Percentiles rank a stretch among this genome's conserved stretches.
phyloP scores from a whole-genome alignment of 2,888 invertebrate species.

The Tipula confusa region DNA sequence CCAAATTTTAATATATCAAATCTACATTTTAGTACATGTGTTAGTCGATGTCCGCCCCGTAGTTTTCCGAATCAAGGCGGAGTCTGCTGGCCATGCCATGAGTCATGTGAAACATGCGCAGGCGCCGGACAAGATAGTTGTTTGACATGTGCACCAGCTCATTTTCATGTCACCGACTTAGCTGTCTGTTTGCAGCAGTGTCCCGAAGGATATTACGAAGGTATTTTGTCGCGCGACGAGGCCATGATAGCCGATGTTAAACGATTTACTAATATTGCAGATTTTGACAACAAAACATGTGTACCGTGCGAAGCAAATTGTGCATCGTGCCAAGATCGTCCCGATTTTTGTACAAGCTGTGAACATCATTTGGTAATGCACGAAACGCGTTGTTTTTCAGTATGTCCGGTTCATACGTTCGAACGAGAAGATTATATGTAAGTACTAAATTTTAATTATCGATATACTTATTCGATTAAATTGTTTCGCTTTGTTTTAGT shows the following conservation, averaged over 20 bases:
- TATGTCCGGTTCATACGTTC: constrained; percentile 75
- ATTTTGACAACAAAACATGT: constrained; percentile 69
- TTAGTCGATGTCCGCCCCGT: constrained; percentile 77
- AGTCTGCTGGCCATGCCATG: constrained; percentile 81
- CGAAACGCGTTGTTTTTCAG: constrained; percentile 74
- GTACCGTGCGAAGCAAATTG: constrained; percentile 83
- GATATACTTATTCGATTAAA: constrained; percentile 32
- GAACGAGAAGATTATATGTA: constrained; percentile 82
- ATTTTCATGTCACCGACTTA: constrained; percentile 76
- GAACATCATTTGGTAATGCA: constrained; percentile 82
- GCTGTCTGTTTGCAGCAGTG: constrained; percentile 84
- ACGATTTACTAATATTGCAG: constrained; percentile 44
- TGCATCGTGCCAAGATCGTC: constrained; percentile 75
- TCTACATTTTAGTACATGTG: constrained; percentile 62
- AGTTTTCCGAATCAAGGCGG: constrained; percentile 77
- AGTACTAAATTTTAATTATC: constrained; percentile 39
- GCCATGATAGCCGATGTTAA: constrained; percentile 28
- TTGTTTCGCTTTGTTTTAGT: constrained; percentile 47
- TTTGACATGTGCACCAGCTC: constrained; percentile 76
- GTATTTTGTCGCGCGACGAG: constrained; percentile 49
- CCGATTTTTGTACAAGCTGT: constrained; percentile 80
- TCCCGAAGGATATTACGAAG: constrained; percentile 84
- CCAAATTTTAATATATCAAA: background rate
- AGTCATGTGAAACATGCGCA: constrained; percentile 83
- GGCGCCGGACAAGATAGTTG: constrained; percentile 85